Conservation (phyloP, 2,113 vertebrate genomes). For the Ia io region DNA sequence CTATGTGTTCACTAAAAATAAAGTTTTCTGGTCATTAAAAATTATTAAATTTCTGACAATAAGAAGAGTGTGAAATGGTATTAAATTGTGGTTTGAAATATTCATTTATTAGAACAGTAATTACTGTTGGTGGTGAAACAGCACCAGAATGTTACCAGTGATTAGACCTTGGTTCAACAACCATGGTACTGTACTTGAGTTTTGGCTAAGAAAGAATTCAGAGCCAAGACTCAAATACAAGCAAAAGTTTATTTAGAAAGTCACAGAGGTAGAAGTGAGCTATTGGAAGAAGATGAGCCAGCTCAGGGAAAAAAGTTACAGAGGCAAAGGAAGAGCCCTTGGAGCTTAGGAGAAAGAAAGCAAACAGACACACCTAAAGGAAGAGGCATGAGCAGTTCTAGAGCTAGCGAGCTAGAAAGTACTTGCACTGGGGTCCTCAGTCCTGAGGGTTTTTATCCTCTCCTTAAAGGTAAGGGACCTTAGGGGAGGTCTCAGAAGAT, state of each 20-base stretch:
- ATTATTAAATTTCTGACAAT: not conserved
- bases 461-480: not conserved
- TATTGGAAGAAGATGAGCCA: not conserved
- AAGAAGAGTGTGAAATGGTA: not conserved
- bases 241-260: not conserved
- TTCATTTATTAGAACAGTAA: conserved; percentile 3
- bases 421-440: not conserved
- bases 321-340: not conserved
- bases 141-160: not conserved
- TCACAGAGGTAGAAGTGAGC: not conserved
- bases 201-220: not conserved
- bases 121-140: not conserved
- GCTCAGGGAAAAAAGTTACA: not conserved
- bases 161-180: not conserved
- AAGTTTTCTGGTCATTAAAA: not conserved
- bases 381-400: not conserved
- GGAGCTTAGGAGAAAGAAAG: not conserved
- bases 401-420: not conserved
- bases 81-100: not conserved
- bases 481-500: too few species aligned
- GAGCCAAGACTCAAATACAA: not conserved
- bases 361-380: not conserved
- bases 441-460: not conserved
- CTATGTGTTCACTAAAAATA: not conserved
- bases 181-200: not conserved